phyloP scores from a whole-genome alignment of 2,797 vertebrate species.

The Rhabdophis nuchalis region DNA sequence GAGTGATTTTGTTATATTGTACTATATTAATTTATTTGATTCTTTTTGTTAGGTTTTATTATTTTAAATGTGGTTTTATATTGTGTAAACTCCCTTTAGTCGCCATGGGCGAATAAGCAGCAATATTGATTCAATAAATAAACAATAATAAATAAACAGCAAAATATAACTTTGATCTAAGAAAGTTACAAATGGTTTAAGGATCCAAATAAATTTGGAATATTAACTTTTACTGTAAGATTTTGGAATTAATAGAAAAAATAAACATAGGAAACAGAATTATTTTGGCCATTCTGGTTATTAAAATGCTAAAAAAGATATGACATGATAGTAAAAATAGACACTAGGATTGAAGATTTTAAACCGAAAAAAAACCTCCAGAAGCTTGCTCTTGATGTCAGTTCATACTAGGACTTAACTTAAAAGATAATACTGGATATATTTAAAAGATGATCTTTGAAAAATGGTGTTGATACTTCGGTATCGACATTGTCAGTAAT shows the following conservation, averaged over 20 bases:
- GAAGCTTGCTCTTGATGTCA: neutral
- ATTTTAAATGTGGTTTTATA: too few relatives aligned
- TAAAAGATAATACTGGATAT: neutral
- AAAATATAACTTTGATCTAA: neutral
- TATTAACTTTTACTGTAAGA: neutral
- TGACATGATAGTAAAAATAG: neutral
- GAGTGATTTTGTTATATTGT: too few relatives aligned
- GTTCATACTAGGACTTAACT: neutral
- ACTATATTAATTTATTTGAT: too few relatives aligned
- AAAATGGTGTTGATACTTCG: neutral
- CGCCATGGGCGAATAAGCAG: too few relatives aligned
- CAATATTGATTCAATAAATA: too few relatives aligned
- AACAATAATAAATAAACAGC: neutral
- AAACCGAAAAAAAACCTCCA: neutral
- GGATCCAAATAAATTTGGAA: neutral
- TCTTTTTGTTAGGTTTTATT: too few relatives aligned
- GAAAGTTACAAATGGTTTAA: neutral
- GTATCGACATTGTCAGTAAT: neutral
- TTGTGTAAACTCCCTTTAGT: too few relatives aligned
- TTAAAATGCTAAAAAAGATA: neutral
- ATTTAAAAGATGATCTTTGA: neutral
- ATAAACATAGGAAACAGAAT: neutral
- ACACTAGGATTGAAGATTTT: neutral
- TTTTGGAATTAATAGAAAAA: neutral
- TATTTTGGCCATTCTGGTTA: neutral